phyloP scores from a whole-genome alignment of 2,113 vertebrate species.

The Lota lota region DNA sequence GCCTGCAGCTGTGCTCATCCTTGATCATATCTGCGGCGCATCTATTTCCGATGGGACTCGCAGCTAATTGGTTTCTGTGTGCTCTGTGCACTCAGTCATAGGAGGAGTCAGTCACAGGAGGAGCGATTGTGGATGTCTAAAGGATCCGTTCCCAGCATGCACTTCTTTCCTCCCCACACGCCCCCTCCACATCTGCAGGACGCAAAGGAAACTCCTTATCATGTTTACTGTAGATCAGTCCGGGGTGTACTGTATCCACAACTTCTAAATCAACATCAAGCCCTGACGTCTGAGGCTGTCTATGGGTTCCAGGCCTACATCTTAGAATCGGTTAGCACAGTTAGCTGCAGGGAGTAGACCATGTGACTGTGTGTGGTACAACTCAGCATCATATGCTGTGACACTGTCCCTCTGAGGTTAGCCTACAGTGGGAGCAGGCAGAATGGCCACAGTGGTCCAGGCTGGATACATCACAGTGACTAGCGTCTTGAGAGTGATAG shows the following conservation, averaged over 20 bases:
- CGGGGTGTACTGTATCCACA: no score
- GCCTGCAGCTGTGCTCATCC: constrained; percentile 49
- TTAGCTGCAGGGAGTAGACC: constrained; percentile 20
- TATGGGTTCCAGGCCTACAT: not conserved
- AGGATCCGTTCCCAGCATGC: constrained; percentile 38
- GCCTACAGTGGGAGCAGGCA: constrained; percentile 23
- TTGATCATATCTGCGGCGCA: constrained; percentile 51
- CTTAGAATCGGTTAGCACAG: constrained; percentile 11
- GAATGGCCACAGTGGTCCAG: constrained; percentile 19
- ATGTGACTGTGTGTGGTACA: constrained; percentile 17
- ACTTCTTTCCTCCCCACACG: constrained; percentile 5
- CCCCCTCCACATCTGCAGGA: not conserved
- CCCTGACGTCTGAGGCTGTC: not conserved
- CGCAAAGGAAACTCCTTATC: not conserved
- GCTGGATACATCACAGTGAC: not conserved
- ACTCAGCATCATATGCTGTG: constrained; percentile 17
- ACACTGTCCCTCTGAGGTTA: constrained; percentile 33
- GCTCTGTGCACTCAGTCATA: constrained; percentile 44
- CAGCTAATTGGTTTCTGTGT: constrained; percentile 65
- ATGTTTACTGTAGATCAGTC: no score
- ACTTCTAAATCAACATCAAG: no score
- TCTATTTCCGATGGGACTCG: constrained; percentile 58
- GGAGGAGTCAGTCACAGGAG: constrained; percentile 26
- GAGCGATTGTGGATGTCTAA: constrained; percentile 52
- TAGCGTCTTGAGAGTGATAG: no score